Conservation (phyloP, 2,888 invertebrate species). For the Prosapia bicincta region DNA sequence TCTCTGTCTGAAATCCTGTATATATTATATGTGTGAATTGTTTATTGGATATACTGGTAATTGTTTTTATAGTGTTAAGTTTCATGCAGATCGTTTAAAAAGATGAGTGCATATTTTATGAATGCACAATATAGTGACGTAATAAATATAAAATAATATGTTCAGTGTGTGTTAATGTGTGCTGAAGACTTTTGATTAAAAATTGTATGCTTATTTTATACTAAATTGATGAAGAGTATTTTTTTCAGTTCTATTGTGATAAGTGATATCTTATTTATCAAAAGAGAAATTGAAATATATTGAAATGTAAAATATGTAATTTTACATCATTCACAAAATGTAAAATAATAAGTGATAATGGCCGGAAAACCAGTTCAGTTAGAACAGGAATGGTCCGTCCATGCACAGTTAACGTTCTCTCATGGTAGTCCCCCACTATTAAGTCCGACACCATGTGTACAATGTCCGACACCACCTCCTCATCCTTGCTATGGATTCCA, state of each 20-base stretch:
- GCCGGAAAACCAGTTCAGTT: slow-evolving; percentile 34
- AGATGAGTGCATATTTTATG: no score
- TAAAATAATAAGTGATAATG: no score
- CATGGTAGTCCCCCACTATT: slow-evolving; percentile 26
- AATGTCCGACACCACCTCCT: slow-evolving; percentile 6
- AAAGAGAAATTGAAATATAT: no score
- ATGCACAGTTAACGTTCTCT: slow-evolving; percentile 61
- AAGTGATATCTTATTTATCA: no score
- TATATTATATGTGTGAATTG: neutral
- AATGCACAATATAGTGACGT: no score
- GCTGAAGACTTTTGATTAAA: neutral
- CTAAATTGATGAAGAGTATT: no score
- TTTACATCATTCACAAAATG: no score
- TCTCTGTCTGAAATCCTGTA: neutral
- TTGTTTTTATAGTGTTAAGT: no score
- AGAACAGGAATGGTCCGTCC: slow-evolving; percentile 64
- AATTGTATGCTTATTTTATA: neutral
- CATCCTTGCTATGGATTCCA: slow-evolving; percentile 48
- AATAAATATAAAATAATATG: no score
- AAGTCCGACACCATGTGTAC: neutral
- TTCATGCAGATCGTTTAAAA: no score
- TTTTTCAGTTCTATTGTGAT: no score
- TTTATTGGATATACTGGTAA: neutral
- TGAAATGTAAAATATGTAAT: no score
- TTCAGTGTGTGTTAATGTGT: neutral